Evolutionary conservation across 2,888 invertebrate species (phyloP), one percentile per base, ranked within the genome.

Genomic region (Drosophila quinaria): DNA sequence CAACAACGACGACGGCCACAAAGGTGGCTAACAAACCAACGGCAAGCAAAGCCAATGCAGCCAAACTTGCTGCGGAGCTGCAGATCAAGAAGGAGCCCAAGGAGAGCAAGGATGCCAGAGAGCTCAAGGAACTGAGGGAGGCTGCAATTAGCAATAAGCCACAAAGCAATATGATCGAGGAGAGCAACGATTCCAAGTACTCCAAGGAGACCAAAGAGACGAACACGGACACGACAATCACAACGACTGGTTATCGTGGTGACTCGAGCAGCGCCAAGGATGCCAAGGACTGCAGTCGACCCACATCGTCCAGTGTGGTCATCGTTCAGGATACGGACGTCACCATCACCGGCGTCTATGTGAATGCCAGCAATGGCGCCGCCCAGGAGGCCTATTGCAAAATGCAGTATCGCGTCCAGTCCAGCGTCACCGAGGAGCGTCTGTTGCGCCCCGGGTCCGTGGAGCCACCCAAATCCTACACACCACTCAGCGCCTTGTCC

Each of bases 371-470:
- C 25, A 95, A 96, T 2, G 94, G 95, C 63, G 95, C 95, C 37
- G 97, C 96, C 78, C 95, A 95, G 90, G 96, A 96, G 91, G 96
- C 97, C 33, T 97, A 95, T 91, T 97, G 97, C 92, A 97, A 96
- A 80, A 97, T 97, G 96, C 97, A 97, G 93, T 97, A 97, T 92
- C 95, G 97, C 77, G 97, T 97, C 81, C 97, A 97, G 78, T 96
- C 97, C 52, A 97, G 97, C 56, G 97, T 97, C 91, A 97, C 97
- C 11, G 97, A 97, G 80, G 96, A 97, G 56, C 96, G 97, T 52
- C 95, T 97, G 29, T 95, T 97, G 94, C 95, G 91, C 3, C 92
- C 93, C 2, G 91, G 86, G 46, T 92, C 92, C 2, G 91, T 91
- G 17, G 92, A 92, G 73, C 78, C 94, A 90, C 78, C 94, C 87